Percentiles rank a stretch among this genome's conserved stretches.
phyloP scores from a whole-genome alignment of 2,113 vertebrate species.

The Heterotilapia buettikoferi region DNA sequence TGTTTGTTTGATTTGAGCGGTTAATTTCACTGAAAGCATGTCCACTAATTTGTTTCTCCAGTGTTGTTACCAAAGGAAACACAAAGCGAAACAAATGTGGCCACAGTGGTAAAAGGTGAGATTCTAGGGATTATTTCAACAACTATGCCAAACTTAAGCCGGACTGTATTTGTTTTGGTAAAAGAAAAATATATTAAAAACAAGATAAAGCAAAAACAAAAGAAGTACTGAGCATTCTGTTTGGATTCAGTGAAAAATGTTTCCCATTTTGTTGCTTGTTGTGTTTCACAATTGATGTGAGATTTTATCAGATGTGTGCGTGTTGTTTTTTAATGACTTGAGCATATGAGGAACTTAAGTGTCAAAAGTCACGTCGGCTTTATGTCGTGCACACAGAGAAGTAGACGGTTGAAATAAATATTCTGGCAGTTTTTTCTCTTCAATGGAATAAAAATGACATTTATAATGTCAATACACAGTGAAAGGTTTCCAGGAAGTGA shows the following conservation, averaged over 20 bases:
- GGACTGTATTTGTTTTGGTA: accelerated
- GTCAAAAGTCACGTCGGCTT: not conserved
- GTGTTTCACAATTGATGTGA: accelerated
- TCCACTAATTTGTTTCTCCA: not conserved
- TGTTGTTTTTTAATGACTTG: not conserved
- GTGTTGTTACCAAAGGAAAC: not conserved
- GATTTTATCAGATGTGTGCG: accelerated
- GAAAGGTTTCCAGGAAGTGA: not conserved
- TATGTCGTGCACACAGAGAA: not conserved
- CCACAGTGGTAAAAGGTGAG: accelerated
- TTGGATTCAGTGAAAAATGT: not conserved
- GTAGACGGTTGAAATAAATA: not conserved
- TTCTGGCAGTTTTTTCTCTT: not conserved
- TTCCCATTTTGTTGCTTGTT: not conserved
- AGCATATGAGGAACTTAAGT: not conserved
- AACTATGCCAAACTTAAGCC: accelerated
- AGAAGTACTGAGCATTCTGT: not conserved
- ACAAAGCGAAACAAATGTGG: not conserved
- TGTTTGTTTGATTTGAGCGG: not conserved
- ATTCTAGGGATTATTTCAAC: not conserved
- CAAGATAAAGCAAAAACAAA: not conserved
- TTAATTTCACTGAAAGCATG: not conserved
- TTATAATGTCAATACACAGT: not conserved
- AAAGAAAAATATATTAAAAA: not conserved
- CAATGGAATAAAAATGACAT: not conserved